Evolutionary conservation across 2,888 invertebrate genomes (phyloP), one percentile per base, ranked within the genome.

Genomic region (Eudasyphora cyanicolor): DNA sequence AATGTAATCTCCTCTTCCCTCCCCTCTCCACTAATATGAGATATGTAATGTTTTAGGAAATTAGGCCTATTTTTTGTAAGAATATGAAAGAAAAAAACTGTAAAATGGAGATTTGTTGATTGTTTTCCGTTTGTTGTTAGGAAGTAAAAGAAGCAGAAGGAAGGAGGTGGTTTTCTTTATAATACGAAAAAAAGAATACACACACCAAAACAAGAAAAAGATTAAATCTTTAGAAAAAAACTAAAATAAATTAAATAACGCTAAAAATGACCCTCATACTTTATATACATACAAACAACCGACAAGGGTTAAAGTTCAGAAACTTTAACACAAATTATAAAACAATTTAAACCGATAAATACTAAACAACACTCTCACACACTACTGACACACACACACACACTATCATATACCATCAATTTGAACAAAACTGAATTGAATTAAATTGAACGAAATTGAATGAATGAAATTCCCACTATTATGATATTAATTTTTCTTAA

Each of bases 61-160:
- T 67, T 67, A 67, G 67, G 19, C 19, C 10, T 67, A 67, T 67
- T 67, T 67, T 67, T 67, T 67, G 67, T 67, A 38, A 38, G 67
- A 67, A 67, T 67, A 67, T 67, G 21, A 62, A 54, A 24, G n/a
- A 60, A 12, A 62, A 54, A 24, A 32, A 60, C 42, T 64, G 38
- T 21, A 10, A 64, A 38, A 12, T n/a, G 29, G n/a, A 67, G 45
- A 45, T 64, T 74, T 74, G 73, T 67, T 74, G 57, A 74, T 74
- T 74, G 74, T 62, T 82, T 67, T 62, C 69, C 29, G 62, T 82
- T 82, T 74, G 38, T 77, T 82, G 77, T 82, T 82, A 78, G 74
- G 21, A 51, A 74, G 64, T 64, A 38, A 64, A 60, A 21, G 35
- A 19, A n/a, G n/a, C n/a, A n/a, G 38, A 35, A 38, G 17, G n/a